These are phyloP conservation scores for Chelonia mydas DNA, from an alignment of 2,797 vertebrate species.

Conservation along the genomic window DNA sequence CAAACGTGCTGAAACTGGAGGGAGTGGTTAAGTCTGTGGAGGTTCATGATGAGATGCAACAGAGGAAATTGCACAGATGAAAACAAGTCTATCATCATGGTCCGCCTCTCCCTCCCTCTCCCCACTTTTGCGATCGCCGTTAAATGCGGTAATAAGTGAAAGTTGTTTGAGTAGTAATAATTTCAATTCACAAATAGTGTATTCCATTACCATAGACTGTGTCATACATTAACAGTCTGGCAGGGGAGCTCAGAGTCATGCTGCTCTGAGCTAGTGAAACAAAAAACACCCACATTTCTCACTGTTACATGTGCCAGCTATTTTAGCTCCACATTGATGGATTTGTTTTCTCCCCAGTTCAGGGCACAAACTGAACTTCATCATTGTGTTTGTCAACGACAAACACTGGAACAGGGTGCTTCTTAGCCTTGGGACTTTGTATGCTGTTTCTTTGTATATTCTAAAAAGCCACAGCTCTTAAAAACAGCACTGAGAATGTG, in stretches of 20 bases:
- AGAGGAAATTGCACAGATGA: slow-evolving; percentile 70
- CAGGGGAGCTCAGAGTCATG: slow-evolving; percentile 21
- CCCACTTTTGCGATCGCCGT: slow-evolving; percentile 44
- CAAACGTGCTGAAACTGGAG: slow-evolving; percentile 33
- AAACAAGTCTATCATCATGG: slow-evolving; percentile 66
- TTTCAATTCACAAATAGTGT: slow-evolving; percentile 39
- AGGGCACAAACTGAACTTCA: slow-evolving; percentile 56
- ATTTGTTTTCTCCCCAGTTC: slow-evolving; percentile 65
- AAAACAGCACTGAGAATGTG: slow-evolving; percentile 69
- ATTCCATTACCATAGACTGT: slow-evolving; percentile 45
- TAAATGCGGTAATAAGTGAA: slow-evolving; percentile 27
- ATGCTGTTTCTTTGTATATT: slow-evolving; percentile 68
- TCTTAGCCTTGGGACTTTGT: slow-evolving; percentile 64
- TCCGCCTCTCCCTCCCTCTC: slow-evolving; percentile 57
- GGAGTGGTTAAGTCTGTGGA: slow-evolving; percentile 45
- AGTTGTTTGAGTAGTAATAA: slow-evolving; percentile 33
- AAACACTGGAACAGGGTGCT: slow-evolving; percentile 29
- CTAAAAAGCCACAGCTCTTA: slow-evolving; percentile 67
- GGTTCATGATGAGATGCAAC: slow-evolving; percentile 60
- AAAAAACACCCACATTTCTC: not conserved
- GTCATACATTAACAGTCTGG: slow-evolving; percentile 51
- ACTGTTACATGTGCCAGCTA: slow-evolving; percentile 45
- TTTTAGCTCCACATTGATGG: slow-evolving; percentile 57
- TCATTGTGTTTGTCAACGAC: slow-evolving; percentile 54
- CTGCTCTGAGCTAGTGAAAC: slow-evolving; percentile 24